These are phyloP conservation scores for Perccottus glenii DNA, from an alignment of 2,113 vertebrate genomes.

Conservation along the genomic window DNA sequence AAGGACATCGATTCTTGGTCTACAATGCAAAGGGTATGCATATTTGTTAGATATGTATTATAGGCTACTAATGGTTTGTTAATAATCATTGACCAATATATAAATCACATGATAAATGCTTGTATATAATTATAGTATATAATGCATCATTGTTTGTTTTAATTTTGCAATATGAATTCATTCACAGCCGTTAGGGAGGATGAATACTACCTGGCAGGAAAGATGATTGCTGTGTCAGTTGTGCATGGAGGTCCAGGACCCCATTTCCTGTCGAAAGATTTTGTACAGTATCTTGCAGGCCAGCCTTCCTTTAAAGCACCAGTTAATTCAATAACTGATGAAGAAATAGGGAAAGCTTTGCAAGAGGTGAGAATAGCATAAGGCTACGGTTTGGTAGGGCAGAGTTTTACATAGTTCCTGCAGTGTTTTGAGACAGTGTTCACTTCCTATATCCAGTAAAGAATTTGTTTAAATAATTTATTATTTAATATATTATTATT, in stretches of 20 bases:
- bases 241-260: conserved; percentile 32
- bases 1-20: conserved; percentile 42
- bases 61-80: background rate
- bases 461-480: no score
- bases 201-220: conserved; percentile 30
- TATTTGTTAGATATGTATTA: no score
- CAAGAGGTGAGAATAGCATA: no score
- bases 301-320: conserved; percentile 22
- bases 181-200: conserved; percentile 30
- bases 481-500: no score
- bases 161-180: no score
- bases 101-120: background rate
- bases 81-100: background rate
- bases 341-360: conserved; percentile 22
- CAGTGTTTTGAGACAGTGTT: no score
- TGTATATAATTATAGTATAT: background rate
- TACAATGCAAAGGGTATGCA: conserved; percentile 36
- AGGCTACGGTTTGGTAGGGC: no score
- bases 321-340: conserved; percentile 20
- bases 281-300: conserved; percentile 3
- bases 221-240: conserved; percentile 21
- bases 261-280: no score
- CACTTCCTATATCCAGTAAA: no score
- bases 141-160: no score
- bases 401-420: no score